These are phyloP conservation scores for Otolemur garnettii DNA, from an alignment of 2,113 vertebrate genomes.

Conservation along the genomic window DNA sequence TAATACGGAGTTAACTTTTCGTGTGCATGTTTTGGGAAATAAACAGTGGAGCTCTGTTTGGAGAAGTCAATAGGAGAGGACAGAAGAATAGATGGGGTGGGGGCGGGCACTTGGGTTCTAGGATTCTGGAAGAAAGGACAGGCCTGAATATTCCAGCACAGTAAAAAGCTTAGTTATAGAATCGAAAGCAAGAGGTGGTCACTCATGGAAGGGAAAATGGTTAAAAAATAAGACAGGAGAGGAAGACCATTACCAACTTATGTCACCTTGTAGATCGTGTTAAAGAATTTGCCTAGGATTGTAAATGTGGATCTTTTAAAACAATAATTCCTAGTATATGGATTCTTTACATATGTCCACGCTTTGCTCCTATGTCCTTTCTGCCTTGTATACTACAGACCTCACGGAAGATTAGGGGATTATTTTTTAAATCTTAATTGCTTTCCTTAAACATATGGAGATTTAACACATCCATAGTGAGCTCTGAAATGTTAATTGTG, in stretches of 20 bases:
- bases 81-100: background rate
- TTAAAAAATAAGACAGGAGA: background rate
- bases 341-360: background rate
- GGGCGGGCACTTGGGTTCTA: background rate
- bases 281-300: background rate
- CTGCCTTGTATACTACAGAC: background rate
- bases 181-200: background rate
- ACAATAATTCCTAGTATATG: background rate
- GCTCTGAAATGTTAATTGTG: conserved; percentile 40
- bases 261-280: background rate
- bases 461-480: background rate
- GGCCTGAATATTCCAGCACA: background rate
- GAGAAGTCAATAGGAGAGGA: background rate
- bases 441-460: conserved; percentile 57
- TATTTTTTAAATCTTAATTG: conserved; percentile 53
- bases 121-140: background rate
- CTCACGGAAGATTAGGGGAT: conserved; percentile 45
- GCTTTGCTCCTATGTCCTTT: conserved; percentile 15
- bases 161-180: background rate
- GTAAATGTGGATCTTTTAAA: background rate
- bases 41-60: background rate
- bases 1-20: background rate
- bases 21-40: background rate
- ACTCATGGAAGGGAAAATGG: background rate
- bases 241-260: background rate